Evolutionary conservation across 2,797 vertebrate species (phyloP), one percentile per base, ranked within the genome.

Genomic region (Sebastiscus albofasciatus): DNA sequence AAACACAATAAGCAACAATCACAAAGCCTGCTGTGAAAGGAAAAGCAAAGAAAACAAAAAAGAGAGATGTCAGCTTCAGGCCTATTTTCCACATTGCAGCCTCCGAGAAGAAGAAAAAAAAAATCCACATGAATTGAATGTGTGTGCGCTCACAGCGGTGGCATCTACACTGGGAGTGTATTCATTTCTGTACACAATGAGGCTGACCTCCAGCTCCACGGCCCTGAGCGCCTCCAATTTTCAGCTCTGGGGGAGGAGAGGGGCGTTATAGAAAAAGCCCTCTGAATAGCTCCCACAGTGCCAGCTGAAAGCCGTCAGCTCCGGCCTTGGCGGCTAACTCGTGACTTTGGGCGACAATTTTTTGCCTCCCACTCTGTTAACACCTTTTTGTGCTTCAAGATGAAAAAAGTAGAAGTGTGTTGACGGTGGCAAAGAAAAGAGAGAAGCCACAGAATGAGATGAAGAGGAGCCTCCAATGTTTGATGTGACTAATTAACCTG

Each of bases 111-210:
- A 74, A 61, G 60, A 55, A 59, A 60, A 75, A 82, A 81, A 72
- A 39, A n/a, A 29, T 33, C 24, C 59, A 61, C 46, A 70, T 82
- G 62, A 85, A 86, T 42, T 88, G 76, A 78, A 78, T 46, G 80
- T 27, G 79, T 55, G 78, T 78, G 68, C 22, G 84, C 54, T 20
- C 13, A 5, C 82, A 83, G 85, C 52, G 4, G 83, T 58, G 81
- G 79, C 82, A 75, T 84, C 84, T 81, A 56, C 55, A 77, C 79
- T 77, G 75, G 66, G 65, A 86, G 77, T 75, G 77, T 75, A 85
- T 94, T 94, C 83, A 92, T 85, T 87, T 88, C 75, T 73, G 73
- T 56, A 82, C 83, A 93, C 90, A 94, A 93, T 93, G 79, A 88
- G 58, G 70, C 34, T 36, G 90, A 91, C 92, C 92, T 93, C 85